These are phyloP conservation scores for Aphodius granarius DNA, from an alignment of 2,888 invertebrate genomes.

Conservation along the genomic window DNA sequence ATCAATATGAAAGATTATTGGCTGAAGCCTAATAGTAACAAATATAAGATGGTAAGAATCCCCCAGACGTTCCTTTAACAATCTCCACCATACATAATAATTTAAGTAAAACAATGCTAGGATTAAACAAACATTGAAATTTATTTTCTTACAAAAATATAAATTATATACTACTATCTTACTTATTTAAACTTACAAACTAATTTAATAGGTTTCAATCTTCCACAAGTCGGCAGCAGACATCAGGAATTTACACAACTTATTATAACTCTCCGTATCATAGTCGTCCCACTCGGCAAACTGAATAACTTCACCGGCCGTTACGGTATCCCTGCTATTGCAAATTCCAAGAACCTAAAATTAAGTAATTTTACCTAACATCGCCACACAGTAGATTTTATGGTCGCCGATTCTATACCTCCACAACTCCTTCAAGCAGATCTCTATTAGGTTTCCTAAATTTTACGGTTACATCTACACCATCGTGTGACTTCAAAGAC, in stretches of 20 bases:
- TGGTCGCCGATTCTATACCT: constrained; percentile 39
- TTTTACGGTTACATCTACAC: constrained; percentile 44
- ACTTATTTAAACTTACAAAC: not conserved
- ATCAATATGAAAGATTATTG: no score
- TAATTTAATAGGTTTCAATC: constrained; percentile 19
- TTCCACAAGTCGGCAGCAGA: constrained; percentile 36
- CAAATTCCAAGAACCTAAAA: constrained; percentile 39
- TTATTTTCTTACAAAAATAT: not conserved
- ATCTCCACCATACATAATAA: no score
- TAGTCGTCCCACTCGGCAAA: constrained; percentile 35
- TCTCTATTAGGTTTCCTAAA: constrained; percentile 43
- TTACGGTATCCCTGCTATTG: constrained; percentile 32
- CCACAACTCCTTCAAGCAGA: constrained; percentile 46
- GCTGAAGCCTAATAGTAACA: no score
- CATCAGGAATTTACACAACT: constrained; percentile 34
- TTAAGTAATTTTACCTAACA: no score
- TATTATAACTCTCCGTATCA: constrained; percentile 36
- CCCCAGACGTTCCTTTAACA: no score
- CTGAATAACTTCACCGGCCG: constrained; percentile 36
- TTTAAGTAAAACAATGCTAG: not conserved
- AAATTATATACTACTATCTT: not conserved
- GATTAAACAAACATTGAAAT: not conserved
- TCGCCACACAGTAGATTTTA: no score
- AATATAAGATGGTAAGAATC: no score
- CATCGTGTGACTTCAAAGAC: constrained; percentile 45